phyloP scores from a whole-genome alignment of 2,797 vertebrate genomes.

The Anniella stebbinsi region DNA sequence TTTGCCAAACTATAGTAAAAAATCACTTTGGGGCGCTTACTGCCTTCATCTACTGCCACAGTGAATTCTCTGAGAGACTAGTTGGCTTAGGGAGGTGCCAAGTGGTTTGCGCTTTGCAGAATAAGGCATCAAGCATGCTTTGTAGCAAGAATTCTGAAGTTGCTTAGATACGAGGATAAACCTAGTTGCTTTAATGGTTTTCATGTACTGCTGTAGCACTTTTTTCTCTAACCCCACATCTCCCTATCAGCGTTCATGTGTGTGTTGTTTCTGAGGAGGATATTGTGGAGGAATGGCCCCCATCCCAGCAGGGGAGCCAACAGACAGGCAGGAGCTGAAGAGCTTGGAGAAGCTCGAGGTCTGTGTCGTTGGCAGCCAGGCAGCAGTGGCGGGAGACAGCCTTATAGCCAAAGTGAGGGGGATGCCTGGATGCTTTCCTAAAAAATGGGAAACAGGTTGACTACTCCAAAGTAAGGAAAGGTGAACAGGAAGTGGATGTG shows the following conservation, averaged over 20 bases:
- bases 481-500: not conserved
- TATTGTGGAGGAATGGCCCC: not conserved
- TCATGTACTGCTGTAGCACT: not conserved
- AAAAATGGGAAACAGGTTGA: not conserved
- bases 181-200: not conserved
- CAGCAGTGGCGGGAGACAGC: no score
- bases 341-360: not conserved
- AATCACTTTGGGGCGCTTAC: constrained; percentile 29
- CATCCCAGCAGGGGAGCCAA: no score
- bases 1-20: constrained; percentile 37
- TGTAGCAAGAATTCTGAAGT: not conserved
- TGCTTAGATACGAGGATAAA: no score
- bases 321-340: not conserved
- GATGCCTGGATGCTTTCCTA: not conserved
- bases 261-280: not conserved
- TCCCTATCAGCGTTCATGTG: not conserved
- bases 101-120: not conserved
- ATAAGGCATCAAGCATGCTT: accelerated
- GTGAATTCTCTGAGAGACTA: constrained; percentile 38
- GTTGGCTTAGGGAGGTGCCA: not conserved
- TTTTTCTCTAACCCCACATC: not conserved
- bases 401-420: no score
- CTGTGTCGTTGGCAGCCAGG: not conserved
- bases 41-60: constrained; percentile 40
- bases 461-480: not conserved